Evolutionary conservation across 2,113 vertebrate genomes (phyloP), one percentile per base, ranked within the genome.

Genomic region (Catharus bicknelli): DNA sequence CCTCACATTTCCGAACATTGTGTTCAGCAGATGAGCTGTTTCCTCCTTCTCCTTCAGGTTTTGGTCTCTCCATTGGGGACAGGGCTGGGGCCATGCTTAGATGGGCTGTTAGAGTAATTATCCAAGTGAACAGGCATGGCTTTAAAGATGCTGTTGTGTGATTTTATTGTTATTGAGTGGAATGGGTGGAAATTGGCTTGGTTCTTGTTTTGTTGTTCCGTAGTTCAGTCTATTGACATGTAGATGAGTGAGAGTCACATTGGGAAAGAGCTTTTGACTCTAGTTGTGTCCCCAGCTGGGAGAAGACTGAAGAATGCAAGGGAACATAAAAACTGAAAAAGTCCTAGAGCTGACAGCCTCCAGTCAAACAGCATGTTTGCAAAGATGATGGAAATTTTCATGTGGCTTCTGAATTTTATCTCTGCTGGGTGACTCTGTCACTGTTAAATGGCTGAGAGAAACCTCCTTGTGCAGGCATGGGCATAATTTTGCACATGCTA

Each of bases 1-100:
- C 87, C 87, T 94, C 53, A 2, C 30, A 1, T 88, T 96, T 96
- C 95, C 91, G 84, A 94, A 92, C 74, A 93, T 96, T 96, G 94
- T 95, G 19, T 92, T 90, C 27, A 79, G 87, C 89, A 89, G 89
- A 96, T 92, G 94, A 89, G 81, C 94, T 2, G 83, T 79, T 95
- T 96, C 95, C 92, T 94, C 78, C 68, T 64, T 1, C 84, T 94
- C 50, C 68, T 90, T 68, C 75, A 73, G 74, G 74, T 78, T 88
- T 67, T 85, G 68, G 75, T 85, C 83, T 91, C 76, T 76, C 74
- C 91, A 80, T 5, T 83, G 70, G 81, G 80, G 81, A 45, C 1
- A 1, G 38, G 42, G 42, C 74, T 30, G 67, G 69, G 63, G 63
- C 61, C 11, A 1, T 40, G 45, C 87, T 75, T 40, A 48, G 78